phyloP scores from a whole-genome alignment of 1,140 invertebrate genomes.

The Brachionus asplanchnoidis region DNA sequence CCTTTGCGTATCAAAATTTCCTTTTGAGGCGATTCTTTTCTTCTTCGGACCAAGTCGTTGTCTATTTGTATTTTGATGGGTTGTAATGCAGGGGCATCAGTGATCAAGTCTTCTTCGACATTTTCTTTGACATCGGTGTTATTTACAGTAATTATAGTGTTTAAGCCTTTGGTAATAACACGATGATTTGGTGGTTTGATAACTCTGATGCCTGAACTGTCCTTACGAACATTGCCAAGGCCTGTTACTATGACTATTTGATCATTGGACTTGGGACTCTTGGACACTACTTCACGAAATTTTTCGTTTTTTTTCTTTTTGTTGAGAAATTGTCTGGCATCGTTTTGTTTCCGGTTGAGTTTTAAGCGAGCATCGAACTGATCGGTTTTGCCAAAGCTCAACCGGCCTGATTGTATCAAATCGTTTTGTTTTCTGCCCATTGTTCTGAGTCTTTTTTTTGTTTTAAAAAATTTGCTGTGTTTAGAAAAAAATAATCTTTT shows the following conservation, averaged over 20 bases:
- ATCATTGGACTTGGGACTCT: not conserved
- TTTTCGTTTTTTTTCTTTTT: slow-evolving; percentile 6
- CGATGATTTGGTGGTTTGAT: slow-evolving; percentile 6
- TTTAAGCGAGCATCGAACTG: slow-evolving; percentile 38
- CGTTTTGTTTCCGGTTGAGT: not conserved
- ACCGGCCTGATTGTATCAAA: not conserved
- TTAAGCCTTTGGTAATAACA: not conserved
- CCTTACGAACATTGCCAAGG: slow-evolving; percentile 11
- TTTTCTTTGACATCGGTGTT: not conserved
- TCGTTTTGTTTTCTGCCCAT: not conserved
- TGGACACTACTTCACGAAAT: not conserved
- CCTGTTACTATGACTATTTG: slow-evolving; percentile 1
- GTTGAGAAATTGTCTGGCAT: not conserved
- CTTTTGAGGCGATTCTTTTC: not conserved
- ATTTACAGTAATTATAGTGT: slow-evolving; percentile 12
- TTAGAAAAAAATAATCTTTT: not conserved
- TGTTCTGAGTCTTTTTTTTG: not conserved
- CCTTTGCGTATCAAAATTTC: not conserved
- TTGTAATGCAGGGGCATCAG: not conserved
- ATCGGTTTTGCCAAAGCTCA: not conserved
- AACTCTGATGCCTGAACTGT: not conserved
- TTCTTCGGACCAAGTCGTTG: not conserved
- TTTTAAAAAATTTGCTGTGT: not conserved
- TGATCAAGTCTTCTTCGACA: not conserved
- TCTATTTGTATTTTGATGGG: slow-evolving; percentile 20